Evolutionary conservation across 2,113 vertebrate genomes (phyloP), one percentile per base, ranked within the genome.

Genomic region (Tonatia bakeri): DNA sequence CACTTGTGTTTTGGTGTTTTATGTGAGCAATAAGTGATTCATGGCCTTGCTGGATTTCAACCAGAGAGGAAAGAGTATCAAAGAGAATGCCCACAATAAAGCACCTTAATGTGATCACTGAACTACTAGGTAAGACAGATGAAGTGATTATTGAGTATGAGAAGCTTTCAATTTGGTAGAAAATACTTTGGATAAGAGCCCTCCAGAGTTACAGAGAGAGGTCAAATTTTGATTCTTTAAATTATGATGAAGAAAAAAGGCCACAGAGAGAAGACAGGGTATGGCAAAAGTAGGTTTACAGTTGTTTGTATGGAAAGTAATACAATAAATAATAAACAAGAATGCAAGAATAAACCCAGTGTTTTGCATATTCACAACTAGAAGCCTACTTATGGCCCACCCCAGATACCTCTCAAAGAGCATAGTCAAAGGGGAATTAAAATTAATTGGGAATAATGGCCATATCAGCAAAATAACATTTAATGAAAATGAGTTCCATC

Each of bases 131-230:
- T 93, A 97, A 94, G 73, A 98, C 40, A 96, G 87, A 97, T 97
- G 96, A 97, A 98, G 96, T 94, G 94, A 98, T 98, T 98, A 98
- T 97, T 96, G 96, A 97, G 95, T 94, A 90, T 3, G 33, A 96
- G 96, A 97, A 96, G 54, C 64, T 97, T 97, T 97, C 81, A 72
- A 82, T 96, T 98, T 86, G 75, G 89, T 36, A 97, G 83, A 97
- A 98, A 98, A 97, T 92, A 93, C 94, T 97, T 94, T 43, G 26
- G 54, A 0, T 76, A 92, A 97, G 47, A 98, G 70, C 52, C 83
- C 92, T 97, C 59, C 65, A 69, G 83, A 94, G 67, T 86, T 88
- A 94, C 4, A 94, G 95, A 87, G 90, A 98, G 88, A 97, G 91
- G 92, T 96, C 96, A 96, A 38, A 54, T 73, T 97, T 94, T 90